Base-by-base conservation (phyloP, 2,113 vertebrate species). In the Pteropus alecto region DNA sequence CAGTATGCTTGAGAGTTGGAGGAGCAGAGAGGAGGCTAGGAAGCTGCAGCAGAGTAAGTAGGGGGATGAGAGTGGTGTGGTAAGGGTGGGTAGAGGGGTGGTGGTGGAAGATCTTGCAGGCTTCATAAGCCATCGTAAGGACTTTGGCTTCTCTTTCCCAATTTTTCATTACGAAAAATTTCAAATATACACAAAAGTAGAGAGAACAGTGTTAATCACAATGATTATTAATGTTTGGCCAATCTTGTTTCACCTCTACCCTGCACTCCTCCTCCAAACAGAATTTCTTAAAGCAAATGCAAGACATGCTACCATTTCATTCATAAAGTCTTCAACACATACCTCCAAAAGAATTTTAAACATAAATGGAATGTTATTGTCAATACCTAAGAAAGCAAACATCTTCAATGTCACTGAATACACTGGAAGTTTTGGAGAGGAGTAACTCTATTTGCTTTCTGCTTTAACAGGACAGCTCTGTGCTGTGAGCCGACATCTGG, bases 231-330 rank as follows among this genome's bases (percentile, higher is more conserved):
- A 77, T 0, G 3, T 54, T 43, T 54, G 30, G 48, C 65, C 63
- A 73, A 19, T 70, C 58, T 73, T 67, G 12, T 68, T 89, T 89
- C 33, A 74, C 19, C n/a, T 15, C 24, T 24, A 65, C 38, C 4
- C 13, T 43, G 24, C 21, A 24, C 24, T 41, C 21, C 48, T 48
- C 19, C 68, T 24, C 26, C 56, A 77, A 88, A 78, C 30, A 51
- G 35, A 35, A 30, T 65, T 77, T 74, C 70, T 56, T 71, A 87
- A 96, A 68, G 65, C 65, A 96, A 79, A 90, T 87, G 65, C 35
- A 24, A 87, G 18, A 78, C 7, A 76, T 60, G 15, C 22, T 33
- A 68, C 28, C 35, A 93, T 74, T 85, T 58, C 18, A 85, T 43
- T 87, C 14, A 71, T 28, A 70, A 88, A 58, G 54, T 54, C 28